Evolutionary conservation across 2,113 vertebrate species (phyloP).

Genomic region (Seriola rivoliana): DNA sequence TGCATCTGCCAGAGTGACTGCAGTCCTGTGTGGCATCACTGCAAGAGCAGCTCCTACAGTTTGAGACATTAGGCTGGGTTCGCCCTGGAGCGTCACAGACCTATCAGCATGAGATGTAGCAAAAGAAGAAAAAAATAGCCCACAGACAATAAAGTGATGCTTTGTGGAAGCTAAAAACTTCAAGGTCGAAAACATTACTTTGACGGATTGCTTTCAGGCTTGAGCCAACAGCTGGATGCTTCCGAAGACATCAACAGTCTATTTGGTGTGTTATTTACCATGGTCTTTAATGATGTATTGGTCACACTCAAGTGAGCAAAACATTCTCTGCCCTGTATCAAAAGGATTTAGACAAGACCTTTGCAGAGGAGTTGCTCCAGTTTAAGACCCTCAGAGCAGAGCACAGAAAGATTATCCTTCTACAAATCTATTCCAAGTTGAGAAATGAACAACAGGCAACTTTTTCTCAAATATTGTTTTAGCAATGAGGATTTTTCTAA

Average conservation of each 20-base stretch:
- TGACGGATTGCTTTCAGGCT: conserved; percentile 23
- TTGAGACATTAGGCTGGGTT: not conserved
- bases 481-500: conserved; percentile 14
- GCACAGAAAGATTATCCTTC: conserved; percentile 25
- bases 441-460: conserved; percentile 23
- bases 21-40: not conserved
- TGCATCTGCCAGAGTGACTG: conserved; percentile 4
- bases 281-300: conserved; percentile 26
- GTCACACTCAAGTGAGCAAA: not conserved
- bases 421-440: conserved; percentile 21
- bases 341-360: conserved; percentile 23
- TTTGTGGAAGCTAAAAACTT: conserved; percentile 8
- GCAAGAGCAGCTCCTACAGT: not conserved
- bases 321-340: conserved; percentile 1
- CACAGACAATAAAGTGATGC: not conserved
- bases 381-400: not conserved
- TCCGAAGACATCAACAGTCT: conserved; percentile 18
- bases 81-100: not conserved
- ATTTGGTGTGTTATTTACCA: conserved; percentile 13
- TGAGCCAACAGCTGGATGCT: conserved; percentile 18
- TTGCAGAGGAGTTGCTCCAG: not conserved
- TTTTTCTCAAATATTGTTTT: not conserved
- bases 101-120: conserved; percentile 18
- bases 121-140: not conserved
- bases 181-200: conserved; percentile 4